Percentiles rank a stretch among this genome's conserved stretches.
phyloP scores from a whole-genome alignment of 2,113 vertebrate species.

The Anguilla rostrata region DNA sequence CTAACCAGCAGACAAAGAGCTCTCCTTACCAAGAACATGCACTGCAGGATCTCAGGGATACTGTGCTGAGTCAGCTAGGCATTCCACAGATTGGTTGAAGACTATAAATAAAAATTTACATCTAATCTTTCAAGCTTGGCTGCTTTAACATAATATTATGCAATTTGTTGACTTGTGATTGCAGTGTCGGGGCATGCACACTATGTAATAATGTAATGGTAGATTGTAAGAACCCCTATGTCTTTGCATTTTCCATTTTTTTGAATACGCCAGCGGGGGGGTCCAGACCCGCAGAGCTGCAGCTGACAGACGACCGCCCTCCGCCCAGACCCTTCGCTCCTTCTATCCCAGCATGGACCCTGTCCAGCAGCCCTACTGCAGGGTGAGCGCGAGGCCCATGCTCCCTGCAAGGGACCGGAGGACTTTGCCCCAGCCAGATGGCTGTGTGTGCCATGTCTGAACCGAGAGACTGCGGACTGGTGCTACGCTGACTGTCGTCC shows the following conservation, averaged over 20 bases:
- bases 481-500: neutral
- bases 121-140: neutral
- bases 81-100: neutral
- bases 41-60: neutral
- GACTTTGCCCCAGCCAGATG: neutral
- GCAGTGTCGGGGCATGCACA: neutral
- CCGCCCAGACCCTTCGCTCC: neutral
- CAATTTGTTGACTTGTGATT: neutral
- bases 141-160: neutral
- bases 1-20: constrained; percentile 27
- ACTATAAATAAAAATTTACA: neutral
- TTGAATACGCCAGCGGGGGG: neutral
- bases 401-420: neutral
- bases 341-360: neutral
- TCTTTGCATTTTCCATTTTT: neutral
- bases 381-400: neutral
- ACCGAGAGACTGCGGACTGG: neutral
- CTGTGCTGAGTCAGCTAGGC: neutral
- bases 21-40: neutral
- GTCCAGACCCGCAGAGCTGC: neutral
- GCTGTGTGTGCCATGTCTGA: neutral
- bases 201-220: neutral
- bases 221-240: neutral
- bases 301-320: neutral
- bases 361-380: neutral